phyloP scores from a whole-genome alignment of 64 coral and sea anemone species.

The Stichodactyla mertensii region DNA sequence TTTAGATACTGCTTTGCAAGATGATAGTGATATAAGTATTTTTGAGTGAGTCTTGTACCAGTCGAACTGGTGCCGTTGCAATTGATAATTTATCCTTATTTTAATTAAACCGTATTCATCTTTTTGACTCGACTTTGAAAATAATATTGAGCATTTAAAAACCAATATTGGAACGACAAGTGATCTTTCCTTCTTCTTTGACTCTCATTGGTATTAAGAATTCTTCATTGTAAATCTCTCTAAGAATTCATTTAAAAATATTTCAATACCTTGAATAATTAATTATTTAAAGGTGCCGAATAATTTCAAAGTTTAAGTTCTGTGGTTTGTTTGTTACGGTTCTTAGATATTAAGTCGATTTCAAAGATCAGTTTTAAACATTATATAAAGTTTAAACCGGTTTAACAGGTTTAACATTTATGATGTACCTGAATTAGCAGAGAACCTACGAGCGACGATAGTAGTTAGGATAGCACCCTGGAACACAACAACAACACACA shows the following conservation, averaged over 20 bases:
- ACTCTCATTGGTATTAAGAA: no score
- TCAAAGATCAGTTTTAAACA: background rate
- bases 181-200: background rate
- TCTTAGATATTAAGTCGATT: background rate
- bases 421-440: conserved; percentile 96
- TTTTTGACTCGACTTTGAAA: background rate
- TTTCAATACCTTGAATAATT: background rate
- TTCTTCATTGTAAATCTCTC: background rate
- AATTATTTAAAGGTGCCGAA: background rate
- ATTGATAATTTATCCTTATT: background rate
- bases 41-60: background rate
- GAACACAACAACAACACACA: conserved; percentile 58
- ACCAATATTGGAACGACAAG: background rate
- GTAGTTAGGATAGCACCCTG: conserved; percentile 98
- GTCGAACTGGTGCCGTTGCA: background rate
- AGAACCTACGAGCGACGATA: conserved; percentile 98
- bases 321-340: background rate
- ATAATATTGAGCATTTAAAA: background rate
- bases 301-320: background rate
- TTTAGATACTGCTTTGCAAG: background rate
- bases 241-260: background rate
- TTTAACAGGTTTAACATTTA: conserved; percentile 48
- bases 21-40: background rate
- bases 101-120: background rate
- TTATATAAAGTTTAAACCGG: conserved; percentile 12